A percentile compares a stretch with the other conserved stretches of the same genome.
Evolutionary conservation across 2,797 vertebrate species (phyloP).

Genomic region (Enteromius anoplus): DNA sequence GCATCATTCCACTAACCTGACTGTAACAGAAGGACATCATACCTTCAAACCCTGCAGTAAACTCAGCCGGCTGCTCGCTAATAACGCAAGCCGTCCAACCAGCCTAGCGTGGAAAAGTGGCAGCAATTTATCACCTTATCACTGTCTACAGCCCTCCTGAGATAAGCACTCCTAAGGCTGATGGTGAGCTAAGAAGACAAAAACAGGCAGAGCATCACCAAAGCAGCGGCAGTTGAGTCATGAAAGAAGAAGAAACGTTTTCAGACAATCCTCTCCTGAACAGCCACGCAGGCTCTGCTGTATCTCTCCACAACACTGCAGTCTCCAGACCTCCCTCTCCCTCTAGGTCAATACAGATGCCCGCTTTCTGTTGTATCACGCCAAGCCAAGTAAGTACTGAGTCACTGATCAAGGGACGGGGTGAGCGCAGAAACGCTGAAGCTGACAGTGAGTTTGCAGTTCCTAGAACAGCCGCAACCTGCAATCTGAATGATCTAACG

Average conservation of each 20-base stretch:
- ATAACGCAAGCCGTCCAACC: slow-evolving; percentile 1
- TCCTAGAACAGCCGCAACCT: slow-evolving; percentile 13
- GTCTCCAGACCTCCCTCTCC: slow-evolving; percentile 39
- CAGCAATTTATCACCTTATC: slow-evolving; percentile 26
- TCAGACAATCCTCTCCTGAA: slow-evolving; percentile 29
- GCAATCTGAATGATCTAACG: slow-evolving; percentile 39
- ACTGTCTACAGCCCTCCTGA: slow-evolving; percentile 29
- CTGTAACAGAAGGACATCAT: slow-evolving; percentile 38
- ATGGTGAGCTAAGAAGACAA: slow-evolving; percentile 18
- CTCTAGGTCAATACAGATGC: slow-evolving; percentile 40
- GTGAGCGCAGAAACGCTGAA: background rate
- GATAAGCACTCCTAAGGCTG: slow-evolving; percentile 45
- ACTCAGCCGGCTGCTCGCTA: slow-evolving; percentile 35
- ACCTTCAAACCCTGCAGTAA: slow-evolving; percentile 39
- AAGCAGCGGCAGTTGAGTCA: slow-evolving; percentile 5
- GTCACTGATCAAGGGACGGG: slow-evolving; percentile 45
- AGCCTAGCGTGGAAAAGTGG: background rate
- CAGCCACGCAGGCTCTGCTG: slow-evolving; percentile 26
- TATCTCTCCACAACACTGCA: slow-evolving; percentile 38
- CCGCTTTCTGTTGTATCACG: slow-evolving; percentile 59
- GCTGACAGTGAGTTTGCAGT: slow-evolving; percentile 14
- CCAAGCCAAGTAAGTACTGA: slow-evolving; percentile 31
- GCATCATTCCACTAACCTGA: slow-evolving; percentile 39
- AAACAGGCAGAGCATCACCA: slow-evolving; percentile 17
- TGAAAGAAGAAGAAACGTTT: slow-evolving; percentile 33